These are phyloP conservation scores for Sphaerolaimus hirsutus DNA, from an alignment of 2,888 invertebrate genomes.

Conservation along the genomic window DNA sequence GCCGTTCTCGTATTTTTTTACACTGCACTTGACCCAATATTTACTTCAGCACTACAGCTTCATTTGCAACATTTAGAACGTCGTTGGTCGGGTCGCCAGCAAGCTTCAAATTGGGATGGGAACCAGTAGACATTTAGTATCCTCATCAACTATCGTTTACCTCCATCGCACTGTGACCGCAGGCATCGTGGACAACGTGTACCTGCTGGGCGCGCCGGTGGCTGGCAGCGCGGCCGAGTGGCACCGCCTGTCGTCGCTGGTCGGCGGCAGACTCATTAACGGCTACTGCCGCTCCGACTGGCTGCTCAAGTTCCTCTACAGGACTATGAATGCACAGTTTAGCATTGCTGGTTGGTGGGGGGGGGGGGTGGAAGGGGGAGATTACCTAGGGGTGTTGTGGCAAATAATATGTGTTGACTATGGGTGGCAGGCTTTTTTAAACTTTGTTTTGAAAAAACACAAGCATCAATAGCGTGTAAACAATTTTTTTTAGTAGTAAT, in stretches of 20 bases:
- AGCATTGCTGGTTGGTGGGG: constrained; percentile 42
- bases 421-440: too few relatives aligned
- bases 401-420: too few relatives aligned
- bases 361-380: too few relatives aligned
- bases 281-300: constrained; percentile 42
- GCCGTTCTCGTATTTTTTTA: background rate
- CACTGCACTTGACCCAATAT: background rate
- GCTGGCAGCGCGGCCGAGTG: constrained; percentile 36
- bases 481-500: too few relatives aligned
- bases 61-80: background rate
- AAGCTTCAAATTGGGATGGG: too few relatives aligned
- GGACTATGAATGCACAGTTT: constrained; percentile 38
- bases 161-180: too few relatives aligned
- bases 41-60: background rate
- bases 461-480: too few relatives aligned
- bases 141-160: too few relatives aligned
- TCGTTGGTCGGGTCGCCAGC: too few relatives aligned
- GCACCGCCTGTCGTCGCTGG: constrained; percentile 29
- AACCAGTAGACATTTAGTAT: too few relatives aligned
- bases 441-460: too few relatives aligned
- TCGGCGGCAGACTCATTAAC: constrained; percentile 41
- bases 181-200: constrained; percentile 41
- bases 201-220: constrained; percentile 41
- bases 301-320: constrained; percentile 41
- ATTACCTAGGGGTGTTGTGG: too few relatives aligned